A percentile compares a stretch with the other conserved stretches of the same genome.
These are phyloP conservation scores for Plecotus auritus DNA, from an alignment of 2,113 vertebrate species.

Conservation along the genomic window DNA sequence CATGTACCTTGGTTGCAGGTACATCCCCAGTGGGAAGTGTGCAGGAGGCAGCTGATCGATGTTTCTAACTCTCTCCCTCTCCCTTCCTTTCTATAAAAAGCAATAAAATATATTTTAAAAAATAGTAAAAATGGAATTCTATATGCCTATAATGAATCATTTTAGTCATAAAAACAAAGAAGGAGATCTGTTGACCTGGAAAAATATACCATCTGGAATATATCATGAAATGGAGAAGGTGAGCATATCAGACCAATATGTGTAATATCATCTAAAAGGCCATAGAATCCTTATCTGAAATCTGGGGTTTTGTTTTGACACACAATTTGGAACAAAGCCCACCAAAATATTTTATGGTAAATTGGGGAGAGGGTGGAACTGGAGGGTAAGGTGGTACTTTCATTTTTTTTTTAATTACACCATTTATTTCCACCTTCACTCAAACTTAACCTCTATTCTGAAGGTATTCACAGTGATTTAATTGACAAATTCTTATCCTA, in stretches of 20 bases:
- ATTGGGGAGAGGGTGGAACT: neutral
- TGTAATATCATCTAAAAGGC: neutral
- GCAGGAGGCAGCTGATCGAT: too few relatives aligned
- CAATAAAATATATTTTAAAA: too few relatives aligned
- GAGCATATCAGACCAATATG: neutral
- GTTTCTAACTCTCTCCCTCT: too few relatives aligned
- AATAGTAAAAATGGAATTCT: neutral
- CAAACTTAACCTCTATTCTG: neutral
- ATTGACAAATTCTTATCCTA: constrained; percentile 3
- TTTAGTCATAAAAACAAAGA: neutral
- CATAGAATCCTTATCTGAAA: neutral
- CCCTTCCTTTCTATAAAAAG: too few relatives aligned
- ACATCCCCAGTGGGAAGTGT: too few relatives aligned
- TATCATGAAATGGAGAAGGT: neutral
- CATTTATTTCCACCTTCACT: neutral
- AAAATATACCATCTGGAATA: neutral
- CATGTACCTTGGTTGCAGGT: too few relatives aligned
- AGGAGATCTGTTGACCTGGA: neutral
- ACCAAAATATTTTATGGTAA: neutral
- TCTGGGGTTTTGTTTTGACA: neutral
- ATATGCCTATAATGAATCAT: neutral
- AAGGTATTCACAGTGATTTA: neutral
- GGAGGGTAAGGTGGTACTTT: neutral
- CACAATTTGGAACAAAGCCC: neutral
- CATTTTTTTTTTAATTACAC: neutral